Conservation (phyloP, 2,797 vertebrate species). For the Ctenopoma kingsleyae region DNA sequence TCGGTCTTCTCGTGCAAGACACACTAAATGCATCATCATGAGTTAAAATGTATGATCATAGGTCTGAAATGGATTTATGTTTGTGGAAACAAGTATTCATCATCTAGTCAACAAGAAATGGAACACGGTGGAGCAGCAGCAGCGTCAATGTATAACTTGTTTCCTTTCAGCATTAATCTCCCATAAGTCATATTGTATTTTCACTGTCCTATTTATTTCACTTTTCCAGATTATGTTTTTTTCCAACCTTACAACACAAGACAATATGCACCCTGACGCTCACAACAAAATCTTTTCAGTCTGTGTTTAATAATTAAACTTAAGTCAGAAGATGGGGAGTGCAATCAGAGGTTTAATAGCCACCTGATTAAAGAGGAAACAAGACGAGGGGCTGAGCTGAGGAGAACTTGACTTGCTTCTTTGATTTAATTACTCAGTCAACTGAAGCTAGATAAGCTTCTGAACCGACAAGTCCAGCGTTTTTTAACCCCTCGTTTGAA, state of each 20-base stretch:
- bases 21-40: background rate
- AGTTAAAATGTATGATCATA: slow-evolving; percentile 42
- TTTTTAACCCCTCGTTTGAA: slow-evolving; percentile 53
- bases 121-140: slow-evolving; percentile 40
- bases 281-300: slow-evolving; percentile 42
- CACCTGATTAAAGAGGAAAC: slow-evolving; percentile 83
- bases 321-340: slow-evolving; percentile 70
- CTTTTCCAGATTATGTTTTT: slow-evolving; percentile 13
- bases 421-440: slow-evolving; percentile 82
- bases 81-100: slow-evolving; percentile 54
- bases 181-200: slow-evolving; percentile 30
- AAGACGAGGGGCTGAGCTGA: slow-evolving; percentile 71
- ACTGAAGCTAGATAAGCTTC: slow-evolving; percentile 74
- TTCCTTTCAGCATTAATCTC: slow-evolving; percentile 13
- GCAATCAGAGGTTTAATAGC: slow-evolving; percentile 82
- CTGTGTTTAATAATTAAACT: slow-evolving; percentile 67
- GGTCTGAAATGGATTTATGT: slow-evolving; percentile 61
- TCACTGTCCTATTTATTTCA: slow-evolving; percentile 23
- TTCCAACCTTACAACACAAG: slow-evolving; percentile 14
- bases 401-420: slow-evolving; percentile 73
- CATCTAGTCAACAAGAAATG: slow-evolving; percentile 53
- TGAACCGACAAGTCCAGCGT: slow-evolving; percentile 53
- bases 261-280: slow-evolving; percentile 24
- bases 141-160: slow-evolving; percentile 4
- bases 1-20: background rate